A percentile compares a stretch with the other conserved stretches of the same genome.
phyloP scores from a whole-genome alignment of 2,113 vertebrate species.

The Himantopus leucocephalus region DNA sequence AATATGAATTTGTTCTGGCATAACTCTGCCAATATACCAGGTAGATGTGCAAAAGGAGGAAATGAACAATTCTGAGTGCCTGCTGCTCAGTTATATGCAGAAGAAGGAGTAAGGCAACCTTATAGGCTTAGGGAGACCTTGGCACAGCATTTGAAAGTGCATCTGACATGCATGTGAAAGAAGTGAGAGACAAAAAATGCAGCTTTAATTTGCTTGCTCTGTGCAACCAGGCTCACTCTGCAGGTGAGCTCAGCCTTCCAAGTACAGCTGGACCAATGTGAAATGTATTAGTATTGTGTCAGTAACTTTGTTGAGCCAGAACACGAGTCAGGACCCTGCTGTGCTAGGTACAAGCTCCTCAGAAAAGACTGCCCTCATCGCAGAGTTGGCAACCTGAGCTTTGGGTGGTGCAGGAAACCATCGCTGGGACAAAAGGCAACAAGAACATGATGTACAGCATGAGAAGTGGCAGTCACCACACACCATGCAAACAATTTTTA shows the following conservation, averaged over 20 bases:
- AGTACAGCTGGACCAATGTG: background rate
- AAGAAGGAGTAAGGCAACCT: background rate
- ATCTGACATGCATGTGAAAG: background rate
- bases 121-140: background rate
- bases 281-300: background rate
- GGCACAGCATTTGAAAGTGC: background rate
- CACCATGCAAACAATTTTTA: background rate
- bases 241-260: background rate
- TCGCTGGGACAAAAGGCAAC: background rate
- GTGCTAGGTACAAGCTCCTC: background rate
- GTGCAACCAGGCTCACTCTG: background rate
- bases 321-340: background rate
- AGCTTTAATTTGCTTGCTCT: background rate
- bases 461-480: background rate
- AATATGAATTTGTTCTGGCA: background rate
- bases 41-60: background rate
- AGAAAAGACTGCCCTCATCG: background rate
- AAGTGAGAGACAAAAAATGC: background rate
- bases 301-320: background rate
- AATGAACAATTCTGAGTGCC: background rate
- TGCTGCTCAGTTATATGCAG: background rate
- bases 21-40: background rate
- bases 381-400: background rate
- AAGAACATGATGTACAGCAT: background rate
- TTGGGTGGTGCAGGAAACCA: background rate